These are phyloP conservation scores for Urocyon cinereoargenteus DNA, from an alignment of 2,797 vertebrate genomes.

Conservation along the genomic window DNA sequence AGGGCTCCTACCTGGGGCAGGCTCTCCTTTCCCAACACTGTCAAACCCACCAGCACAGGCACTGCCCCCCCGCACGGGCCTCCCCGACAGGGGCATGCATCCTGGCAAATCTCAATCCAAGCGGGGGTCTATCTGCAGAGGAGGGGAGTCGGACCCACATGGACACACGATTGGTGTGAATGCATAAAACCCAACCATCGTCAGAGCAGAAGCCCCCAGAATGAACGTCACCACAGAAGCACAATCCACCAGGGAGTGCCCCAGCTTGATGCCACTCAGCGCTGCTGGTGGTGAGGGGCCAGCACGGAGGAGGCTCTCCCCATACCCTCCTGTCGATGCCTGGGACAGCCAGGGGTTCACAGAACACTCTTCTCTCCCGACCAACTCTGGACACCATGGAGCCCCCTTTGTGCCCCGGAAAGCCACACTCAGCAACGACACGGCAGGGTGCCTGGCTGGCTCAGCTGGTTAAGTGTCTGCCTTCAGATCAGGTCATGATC, in stretches of 20 bases:
- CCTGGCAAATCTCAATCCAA: neutral
- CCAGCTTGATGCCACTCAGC: slow-evolving; percentile 42
- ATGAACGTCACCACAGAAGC: slow-evolving; percentile 34
- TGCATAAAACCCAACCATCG: fast-evolving
- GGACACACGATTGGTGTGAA: neutral
- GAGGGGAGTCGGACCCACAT: fast-evolving
- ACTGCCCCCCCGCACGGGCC: slow-evolving; percentile 9
- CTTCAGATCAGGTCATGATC: too few relatives aligned
- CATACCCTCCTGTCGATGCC: slow-evolving; percentile 54
- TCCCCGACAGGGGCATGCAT: neutral
- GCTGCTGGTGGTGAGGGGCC: slow-evolving; percentile 28
- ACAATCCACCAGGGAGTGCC: neutral
- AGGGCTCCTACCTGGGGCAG: slow-evolving; percentile 55
- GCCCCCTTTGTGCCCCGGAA: neutral
- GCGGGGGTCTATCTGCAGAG: fast-evolving
- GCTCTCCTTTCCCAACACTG: slow-evolving; percentile 66
- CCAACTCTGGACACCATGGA: neutral
- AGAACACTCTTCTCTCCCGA: slow-evolving; percentile 1
- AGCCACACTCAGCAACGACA: neutral
- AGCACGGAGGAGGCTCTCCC: slow-evolving; percentile 43
- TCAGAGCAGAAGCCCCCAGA: neutral
- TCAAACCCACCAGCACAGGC: slow-evolving; percentile 12
- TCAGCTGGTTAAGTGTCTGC: too few relatives aligned
- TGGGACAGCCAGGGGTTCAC: neutral
- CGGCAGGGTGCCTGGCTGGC: neutral